phyloP scores from a whole-genome alignment of 2,888 invertebrate species.

The Lamellibrachia columna region DNA sequence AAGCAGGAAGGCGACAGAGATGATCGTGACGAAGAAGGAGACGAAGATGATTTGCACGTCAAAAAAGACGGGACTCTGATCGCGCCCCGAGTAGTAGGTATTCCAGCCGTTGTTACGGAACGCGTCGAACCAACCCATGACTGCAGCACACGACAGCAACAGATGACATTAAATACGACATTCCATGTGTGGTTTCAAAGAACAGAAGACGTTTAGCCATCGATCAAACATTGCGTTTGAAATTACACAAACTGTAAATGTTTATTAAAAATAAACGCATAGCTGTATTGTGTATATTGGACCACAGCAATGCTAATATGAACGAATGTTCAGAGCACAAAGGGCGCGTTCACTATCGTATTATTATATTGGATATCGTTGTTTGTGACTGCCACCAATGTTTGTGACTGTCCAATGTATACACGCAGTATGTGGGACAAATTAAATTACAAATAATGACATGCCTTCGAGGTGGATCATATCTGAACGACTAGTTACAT shows the following conservation, averaged over 20 bases:
- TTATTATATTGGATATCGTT: no score
- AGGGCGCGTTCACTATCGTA: no score
- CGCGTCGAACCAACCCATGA: conserved; percentile 38
- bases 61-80: conserved; percentile 24
- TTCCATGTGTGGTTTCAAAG: no score
- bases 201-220: no score
- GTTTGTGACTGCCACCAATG: no score
- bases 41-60: conserved; percentile 34
- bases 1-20: conserved; percentile 32
- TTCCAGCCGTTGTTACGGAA: conserved; percentile 40
- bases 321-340: no score
- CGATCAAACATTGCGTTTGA: not conserved
- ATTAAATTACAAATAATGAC: not conserved
- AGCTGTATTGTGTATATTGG: no score
- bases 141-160: not conserved
- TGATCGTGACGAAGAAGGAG: conserved; percentile 29
- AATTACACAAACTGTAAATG: no score
- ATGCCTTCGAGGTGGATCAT: not conserved
- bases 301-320: no score
- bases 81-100: conserved; percentile 35
- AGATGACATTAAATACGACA: not conserved
- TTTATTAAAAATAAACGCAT: no score
- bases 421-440: no score
- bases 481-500: not conserved
- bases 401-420: no score